Conservation (phyloP, 2,113 vertebrate genomes). For the Saimiri boliviensis region DNA sequence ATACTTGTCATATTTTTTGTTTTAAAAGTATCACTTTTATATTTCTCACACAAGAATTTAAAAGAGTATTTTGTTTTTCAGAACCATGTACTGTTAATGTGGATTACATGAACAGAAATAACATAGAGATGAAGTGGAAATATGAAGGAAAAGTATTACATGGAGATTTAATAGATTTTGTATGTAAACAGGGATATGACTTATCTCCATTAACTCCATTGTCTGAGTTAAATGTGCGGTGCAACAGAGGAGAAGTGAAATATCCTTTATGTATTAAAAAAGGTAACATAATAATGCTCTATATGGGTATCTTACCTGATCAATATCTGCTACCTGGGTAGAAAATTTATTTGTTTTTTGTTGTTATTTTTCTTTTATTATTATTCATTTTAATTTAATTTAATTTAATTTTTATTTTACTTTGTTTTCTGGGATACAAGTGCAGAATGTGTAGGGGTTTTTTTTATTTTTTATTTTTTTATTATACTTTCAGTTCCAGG, state of each 20-base stretch:
- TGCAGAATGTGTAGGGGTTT: no score
- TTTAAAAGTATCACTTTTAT: not conserved
- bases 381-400: no score
- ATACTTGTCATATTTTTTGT: not conserved
- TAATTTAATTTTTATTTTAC: no score
- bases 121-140: constrained; percentile 84
- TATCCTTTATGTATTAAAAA: constrained; percentile 82
- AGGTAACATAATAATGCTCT: constrained; percentile 75
- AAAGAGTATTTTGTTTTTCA: constrained; percentile 61
- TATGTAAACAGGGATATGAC: constrained; percentile 81
- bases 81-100: constrained; percentile 81
- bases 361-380: no score
- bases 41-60: not conserved
- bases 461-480: no score
- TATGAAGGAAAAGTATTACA: constrained; percentile 81
- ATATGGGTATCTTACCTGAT: not conserved
- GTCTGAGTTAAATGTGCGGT: constrained; percentile 79
- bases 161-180: constrained; percentile 86
- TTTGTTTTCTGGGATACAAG: no score
- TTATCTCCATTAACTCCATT: constrained; percentile 48
- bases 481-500: no score
- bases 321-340: not conserved
- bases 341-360: not conserved
- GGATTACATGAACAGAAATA: constrained; percentile 73
- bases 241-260: constrained; percentile 76